Percentiles rank a stretch among this genome's conserved stretches.
These are phyloP conservation scores for Sacculina carcini DNA, from an alignment of 2,888 invertebrate species.

Conservation along the genomic window DNA sequence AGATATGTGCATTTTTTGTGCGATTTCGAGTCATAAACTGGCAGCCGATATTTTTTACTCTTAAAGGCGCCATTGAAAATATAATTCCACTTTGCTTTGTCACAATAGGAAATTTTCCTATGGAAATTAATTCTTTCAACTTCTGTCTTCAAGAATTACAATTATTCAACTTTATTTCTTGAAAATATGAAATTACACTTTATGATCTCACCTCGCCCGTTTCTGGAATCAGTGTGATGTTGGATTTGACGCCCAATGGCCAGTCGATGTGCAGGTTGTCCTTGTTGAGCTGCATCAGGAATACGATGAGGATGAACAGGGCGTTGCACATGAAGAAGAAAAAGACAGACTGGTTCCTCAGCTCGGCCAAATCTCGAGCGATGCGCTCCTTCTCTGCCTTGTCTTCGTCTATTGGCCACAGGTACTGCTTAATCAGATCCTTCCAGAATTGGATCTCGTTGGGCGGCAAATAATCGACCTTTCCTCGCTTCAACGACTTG, in stretches of 20 bases:
- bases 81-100: no score
- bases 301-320: slow-evolving; percentile 27
- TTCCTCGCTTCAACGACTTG: slow-evolving; percentile 59
- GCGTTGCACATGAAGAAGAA: slow-evolving; percentile 28
- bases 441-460: slow-evolving; percentile 78
- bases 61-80: no score
- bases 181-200: no score
- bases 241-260: slow-evolving; percentile 25
- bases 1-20: no score
- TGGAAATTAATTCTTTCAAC: no score
- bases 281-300: slow-evolving; percentile 27
- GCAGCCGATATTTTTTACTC: no score
- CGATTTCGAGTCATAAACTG: no score
- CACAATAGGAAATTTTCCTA: no score
- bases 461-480: slow-evolving; percentile 58
- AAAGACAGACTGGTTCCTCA: slow-evolving; percentile 24
- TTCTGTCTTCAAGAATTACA: no score
- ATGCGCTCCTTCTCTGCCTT: slow-evolving; percentile 48
- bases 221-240: slow-evolving; percentile 15
- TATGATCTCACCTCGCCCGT: slow-evolving; percentile 12
- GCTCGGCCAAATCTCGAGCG: slow-evolving; percentile 19
- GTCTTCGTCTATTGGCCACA: slow-evolving; percentile 77
- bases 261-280: slow-evolving; percentile 25
- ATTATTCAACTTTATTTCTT: no score
- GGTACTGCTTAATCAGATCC: slow-evolving; percentile 74